Conservation (phyloP, 2,113 vertebrate species). For the Eptesicus fuscus region DNA sequence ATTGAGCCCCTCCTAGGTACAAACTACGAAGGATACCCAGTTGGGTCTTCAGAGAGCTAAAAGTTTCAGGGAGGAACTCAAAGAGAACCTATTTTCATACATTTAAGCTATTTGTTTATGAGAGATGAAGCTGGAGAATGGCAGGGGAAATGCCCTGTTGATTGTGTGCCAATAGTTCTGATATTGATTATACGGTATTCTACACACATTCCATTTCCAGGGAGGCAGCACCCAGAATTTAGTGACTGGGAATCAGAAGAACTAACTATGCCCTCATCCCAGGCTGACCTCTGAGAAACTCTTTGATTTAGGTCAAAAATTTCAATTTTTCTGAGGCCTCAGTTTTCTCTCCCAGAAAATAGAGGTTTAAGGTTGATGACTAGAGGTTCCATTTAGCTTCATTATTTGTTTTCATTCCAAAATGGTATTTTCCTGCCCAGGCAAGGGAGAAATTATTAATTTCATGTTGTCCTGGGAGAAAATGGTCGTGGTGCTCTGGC, state of each 20-base stretch:
- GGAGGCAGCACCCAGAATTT: not conserved
- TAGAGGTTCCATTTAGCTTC: not conserved
- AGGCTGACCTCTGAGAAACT: not conserved
- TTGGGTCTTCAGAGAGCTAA: not conserved
- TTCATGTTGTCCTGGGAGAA: not conserved
- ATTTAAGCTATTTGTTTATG: not conserved
- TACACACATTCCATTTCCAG: not conserved
- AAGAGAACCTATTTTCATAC: not conserved
- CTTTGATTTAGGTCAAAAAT: not conserved
- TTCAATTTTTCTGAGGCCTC: not conserved
- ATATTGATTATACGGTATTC: not conserved
- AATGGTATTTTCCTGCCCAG: not conserved
- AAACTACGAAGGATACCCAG: not conserved
- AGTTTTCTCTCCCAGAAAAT: not conserved
- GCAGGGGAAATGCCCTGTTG: not conserved
- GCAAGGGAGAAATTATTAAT: not conserved
- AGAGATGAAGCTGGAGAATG: not conserved
- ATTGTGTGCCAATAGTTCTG: not conserved
- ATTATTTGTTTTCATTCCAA: not conserved
- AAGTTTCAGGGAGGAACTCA: not conserved
- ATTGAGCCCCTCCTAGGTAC: not conserved
- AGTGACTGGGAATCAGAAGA: not conserved
- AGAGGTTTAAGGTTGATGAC: no score
- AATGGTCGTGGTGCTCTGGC: accelerated
- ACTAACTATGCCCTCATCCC: not conserved